These are phyloP conservation scores for Sicus ferrugineus DNA, from an alignment of 2,888 invertebrate species.

Conservation along the genomic window DNA sequence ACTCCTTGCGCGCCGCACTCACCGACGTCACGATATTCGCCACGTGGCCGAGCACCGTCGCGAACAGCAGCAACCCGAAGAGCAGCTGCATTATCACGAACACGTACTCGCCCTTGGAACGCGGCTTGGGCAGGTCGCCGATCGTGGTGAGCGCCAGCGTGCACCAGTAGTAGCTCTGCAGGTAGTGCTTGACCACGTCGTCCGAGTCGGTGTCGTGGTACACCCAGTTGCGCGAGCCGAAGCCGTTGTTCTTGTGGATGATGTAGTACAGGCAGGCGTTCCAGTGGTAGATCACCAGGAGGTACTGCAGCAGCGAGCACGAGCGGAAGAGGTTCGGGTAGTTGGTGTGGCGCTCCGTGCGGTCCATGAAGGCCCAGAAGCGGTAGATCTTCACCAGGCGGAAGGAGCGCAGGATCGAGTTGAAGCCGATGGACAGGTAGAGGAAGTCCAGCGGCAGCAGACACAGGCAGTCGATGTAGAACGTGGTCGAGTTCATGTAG, in stretches of 20 bases:
- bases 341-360: conserved; percentile 97
- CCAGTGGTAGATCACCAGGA: conserved; percentile 99
- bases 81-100: conserved; percentile 95
- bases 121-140: conserved; percentile 89
- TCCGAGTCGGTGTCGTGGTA: conserved; percentile 85
- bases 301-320: conserved; percentile 91
- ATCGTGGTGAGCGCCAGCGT: conserved; percentile 95
- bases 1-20: conserved; percentile 96
- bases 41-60: conserved; percentile 95
- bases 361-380: conserved; percentile 98
- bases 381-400: conserved; percentile 96
- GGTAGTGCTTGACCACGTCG: conserved; percentile 92
- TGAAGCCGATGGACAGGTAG: conserved; percentile 96
- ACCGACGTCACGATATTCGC: conserved; percentile 98
- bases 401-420: conserved; percentile 94
- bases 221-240: conserved; percentile 93
- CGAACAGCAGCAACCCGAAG: conserved; percentile 93
- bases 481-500: conserved; percentile 96
- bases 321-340: conserved; percentile 97
- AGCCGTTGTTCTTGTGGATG: conserved; percentile 93
- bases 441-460: conserved; percentile 97
- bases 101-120: conserved; percentile 93
- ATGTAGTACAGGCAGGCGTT: conserved; percentile 98
- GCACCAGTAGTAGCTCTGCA: conserved; percentile 99
- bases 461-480: conserved; percentile 98